Base-by-base conservation (phyloP, 2,113 vertebrate genomes). In the Okapia johnstoni region DNA sequence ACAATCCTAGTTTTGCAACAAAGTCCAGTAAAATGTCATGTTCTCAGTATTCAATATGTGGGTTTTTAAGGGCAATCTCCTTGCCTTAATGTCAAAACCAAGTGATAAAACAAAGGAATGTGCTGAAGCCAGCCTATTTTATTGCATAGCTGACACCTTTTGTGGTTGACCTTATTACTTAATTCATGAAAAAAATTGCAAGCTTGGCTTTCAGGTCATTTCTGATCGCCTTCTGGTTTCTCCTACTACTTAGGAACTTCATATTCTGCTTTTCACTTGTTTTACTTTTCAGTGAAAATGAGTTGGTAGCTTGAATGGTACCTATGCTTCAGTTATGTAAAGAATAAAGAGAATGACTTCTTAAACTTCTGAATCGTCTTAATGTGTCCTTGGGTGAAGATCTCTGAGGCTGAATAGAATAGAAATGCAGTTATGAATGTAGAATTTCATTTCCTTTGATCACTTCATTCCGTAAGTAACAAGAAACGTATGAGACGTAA, bases 241-340 rank as follows among this genome's bases (percentile, higher is more conserved):
- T 88, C 86, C 15, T 21, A 6, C 33, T 85, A 12, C 84, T 89
- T 58, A 50, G 46, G 36, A 96, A 46, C 33, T 93, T 77, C 16
- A 1, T 33, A 10, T 79, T 83, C 19, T 92, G 48, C 43, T 89
- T 95, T 85, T 85, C 73, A 16, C 70, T 92, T 88, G 40, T 92
- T 93, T 95, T 86, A 77, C 54, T 94, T 91, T 73, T 87, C 85
- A 58, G 33, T 86, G 61, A 94, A 94, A 81, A 86, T 25, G 17
- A 40, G 9, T 63, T 77, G 87, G 30, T 92, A 73, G 30, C 11
- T 52, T 70, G 84, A 80, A 70, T 84, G 14, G 25, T 36, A 23
- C 26, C 16, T 88, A 28, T n/a, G 43, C 30, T 93, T 61, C 87
- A 81, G 23, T 54, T 96, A 57, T n/a, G 10, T 73, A 87, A 96